A percentile compares a stretch with the other conserved stretches of the same genome.
These are phyloP conservation scores for Brenthis ino DNA, from an alignment of 2,888 invertebrate genomes.

Conservation along the genomic window DNA sequence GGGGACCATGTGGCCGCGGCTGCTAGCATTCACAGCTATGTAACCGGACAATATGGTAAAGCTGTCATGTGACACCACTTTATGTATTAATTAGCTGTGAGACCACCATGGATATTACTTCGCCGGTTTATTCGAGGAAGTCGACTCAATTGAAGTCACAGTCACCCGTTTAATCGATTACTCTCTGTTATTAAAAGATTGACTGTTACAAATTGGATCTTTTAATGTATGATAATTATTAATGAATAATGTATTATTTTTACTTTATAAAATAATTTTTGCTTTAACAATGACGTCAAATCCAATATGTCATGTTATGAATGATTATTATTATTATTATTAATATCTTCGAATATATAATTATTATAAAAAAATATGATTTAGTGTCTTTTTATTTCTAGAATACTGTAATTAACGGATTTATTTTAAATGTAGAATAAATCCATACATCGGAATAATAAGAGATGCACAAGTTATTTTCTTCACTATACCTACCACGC, in stretches of 20 bases:
- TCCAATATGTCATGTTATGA: no score
- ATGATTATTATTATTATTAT: no score
- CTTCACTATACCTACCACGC: no score
- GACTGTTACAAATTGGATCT: background rate
- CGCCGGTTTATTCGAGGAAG: constrained; percentile 7
- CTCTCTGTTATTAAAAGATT: constrained; percentile 12
- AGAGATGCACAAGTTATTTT: background rate
- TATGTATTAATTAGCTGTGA: constrained; percentile 33
- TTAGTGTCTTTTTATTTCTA: no score
- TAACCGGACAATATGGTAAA: constrained; percentile 37
- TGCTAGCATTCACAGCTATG: constrained; percentile 33
- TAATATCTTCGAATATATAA: no score
- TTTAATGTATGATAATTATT: background rate
- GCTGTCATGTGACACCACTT: constrained; percentile 32
- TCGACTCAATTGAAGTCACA: constrained; percentile 24
- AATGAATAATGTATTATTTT: background rate
- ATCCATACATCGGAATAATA: background rate
- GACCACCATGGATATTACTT: constrained; percentile 32
- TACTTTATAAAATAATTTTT: no score
- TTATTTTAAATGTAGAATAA: no score
- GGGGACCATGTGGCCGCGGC: constrained; percentile 65
- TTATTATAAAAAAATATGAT: no score
- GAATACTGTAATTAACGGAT: no score
- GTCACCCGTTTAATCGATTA: constrained; percentile 26
- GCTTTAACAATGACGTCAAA: no score